A percentile compares a stretch with the other conserved stretches of the same genome.
These are phyloP conservation scores for Sterrhoptilus dennistouni DNA, from an alignment of 2,113 vertebrate genomes.

Conservation along the genomic window DNA sequence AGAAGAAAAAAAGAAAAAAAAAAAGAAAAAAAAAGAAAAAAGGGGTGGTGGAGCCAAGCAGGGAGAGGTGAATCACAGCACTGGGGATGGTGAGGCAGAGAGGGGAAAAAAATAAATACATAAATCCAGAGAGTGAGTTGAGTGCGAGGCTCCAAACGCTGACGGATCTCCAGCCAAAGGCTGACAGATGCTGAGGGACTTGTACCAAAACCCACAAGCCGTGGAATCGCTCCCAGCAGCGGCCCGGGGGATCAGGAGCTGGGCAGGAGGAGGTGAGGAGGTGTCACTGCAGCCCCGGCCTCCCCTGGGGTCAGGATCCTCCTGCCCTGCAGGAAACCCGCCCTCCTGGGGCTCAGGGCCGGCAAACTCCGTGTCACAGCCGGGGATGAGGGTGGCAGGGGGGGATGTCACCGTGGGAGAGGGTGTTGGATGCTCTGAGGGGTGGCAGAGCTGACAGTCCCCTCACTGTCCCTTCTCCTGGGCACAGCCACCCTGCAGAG, in stretches of 20 bases:
- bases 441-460: accelerated
- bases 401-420: accelerated
- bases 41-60: background rate
- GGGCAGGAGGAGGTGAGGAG: background rate
- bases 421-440: accelerated
- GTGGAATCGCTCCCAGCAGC: background rate
- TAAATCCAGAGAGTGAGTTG: background rate
- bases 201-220: background rate
- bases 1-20: background rate
- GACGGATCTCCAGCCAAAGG: background rate
- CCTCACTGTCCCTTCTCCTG: background rate
- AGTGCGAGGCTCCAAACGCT: background rate
- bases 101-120: background rate
- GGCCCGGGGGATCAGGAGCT: background rate
- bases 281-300: background rate
- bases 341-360: background rate
- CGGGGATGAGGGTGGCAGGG: accelerated
- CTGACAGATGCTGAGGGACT: background rate
- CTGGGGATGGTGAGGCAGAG: background rate
- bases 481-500: accelerated
- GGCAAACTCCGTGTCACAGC: background rate
- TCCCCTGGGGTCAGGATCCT: background rate
- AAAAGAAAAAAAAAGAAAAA: background rate
- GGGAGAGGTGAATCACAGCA: background rate
- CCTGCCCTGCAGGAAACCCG: background rate